Percentiles rank a stretch among this genome's conserved stretches.
phyloP scores from a whole-genome alignment of 2,113 vertebrate genomes.

The Hippopotamus amphibius region DNA sequence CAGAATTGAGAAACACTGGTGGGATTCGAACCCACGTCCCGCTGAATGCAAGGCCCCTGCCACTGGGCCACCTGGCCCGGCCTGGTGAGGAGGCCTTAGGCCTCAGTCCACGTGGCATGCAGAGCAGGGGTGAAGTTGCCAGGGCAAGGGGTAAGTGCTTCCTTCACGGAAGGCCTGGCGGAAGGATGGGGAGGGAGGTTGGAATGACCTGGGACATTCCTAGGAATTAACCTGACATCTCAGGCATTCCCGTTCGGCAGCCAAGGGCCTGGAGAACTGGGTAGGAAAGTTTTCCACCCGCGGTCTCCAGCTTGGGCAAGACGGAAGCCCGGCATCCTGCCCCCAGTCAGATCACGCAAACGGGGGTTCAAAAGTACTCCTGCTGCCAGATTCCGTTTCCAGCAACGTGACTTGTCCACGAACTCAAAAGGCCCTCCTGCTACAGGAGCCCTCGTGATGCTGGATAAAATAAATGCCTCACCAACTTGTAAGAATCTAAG shows the following conservation, averaged over 20 bases:
- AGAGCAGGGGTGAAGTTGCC: not conserved
- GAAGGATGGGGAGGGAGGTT: not conserved
- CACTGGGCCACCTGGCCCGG: fast-evolving
- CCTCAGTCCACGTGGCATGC: fast-evolving
- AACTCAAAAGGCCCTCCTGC: not conserved
- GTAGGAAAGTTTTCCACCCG: slow-evolving; percentile 7
- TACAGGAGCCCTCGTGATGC: not conserved
- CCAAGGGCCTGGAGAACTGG: not conserved
- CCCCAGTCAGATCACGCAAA: not conserved
- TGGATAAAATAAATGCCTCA: not conserved
- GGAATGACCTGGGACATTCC: slow-evolving; percentile 46
- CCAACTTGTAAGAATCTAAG: not conserved
- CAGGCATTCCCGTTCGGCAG: not conserved
- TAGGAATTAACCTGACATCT: slow-evolving; percentile 52
- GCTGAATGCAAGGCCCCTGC: not conserved
- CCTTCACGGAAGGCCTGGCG: not conserved
- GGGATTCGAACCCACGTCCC: not conserved
- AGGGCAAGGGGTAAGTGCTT: not conserved
- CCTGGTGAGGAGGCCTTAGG: too few species aligned
- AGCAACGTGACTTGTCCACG: not conserved
- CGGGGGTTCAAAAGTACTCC: not conserved
- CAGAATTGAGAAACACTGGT: not conserved
- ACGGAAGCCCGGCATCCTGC: not conserved
- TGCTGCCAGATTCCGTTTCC: not conserved
- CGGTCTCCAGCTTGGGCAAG: not conserved